These are phyloP conservation scores for Siniperca undulata DNA, from an alignment of 2,797 vertebrate species.

Conservation along the genomic window DNA sequence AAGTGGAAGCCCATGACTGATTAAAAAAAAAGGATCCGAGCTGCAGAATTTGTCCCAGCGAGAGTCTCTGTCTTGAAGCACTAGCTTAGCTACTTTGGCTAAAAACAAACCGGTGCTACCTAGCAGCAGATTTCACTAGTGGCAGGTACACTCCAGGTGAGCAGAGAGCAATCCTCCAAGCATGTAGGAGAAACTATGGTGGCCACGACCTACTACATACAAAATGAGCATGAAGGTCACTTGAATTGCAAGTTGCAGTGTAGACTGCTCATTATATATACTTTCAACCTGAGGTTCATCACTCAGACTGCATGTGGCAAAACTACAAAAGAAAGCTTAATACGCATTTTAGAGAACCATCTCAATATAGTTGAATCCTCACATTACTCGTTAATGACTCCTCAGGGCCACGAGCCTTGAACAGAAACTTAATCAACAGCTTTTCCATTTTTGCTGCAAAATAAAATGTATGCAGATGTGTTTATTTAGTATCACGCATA, in stretches of 20 bases:
- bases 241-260: constrained; percentile 18
- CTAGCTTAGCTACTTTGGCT: too few relatives aligned
- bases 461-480: constrained; percentile 40
- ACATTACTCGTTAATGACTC: constrained; percentile 55
- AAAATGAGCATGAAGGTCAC: constrained; percentile 52
- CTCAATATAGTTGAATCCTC: constrained; percentile 36
- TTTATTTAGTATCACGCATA: constrained; percentile 35
- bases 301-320: constrained; percentile 35
- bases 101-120: too few relatives aligned
- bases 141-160: too few relatives aligned
- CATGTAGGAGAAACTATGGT: too few relatives aligned
- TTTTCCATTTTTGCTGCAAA: constrained; percentile 28
- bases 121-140: too few relatives aligned
- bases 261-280: constrained; percentile 30
- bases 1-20: too few relatives aligned
- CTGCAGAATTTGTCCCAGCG: too few relatives aligned
- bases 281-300: constrained; percentile 47
- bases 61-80: too few relatives aligned
- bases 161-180: too few relatives aligned
- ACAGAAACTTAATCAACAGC: constrained; percentile 31
- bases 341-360: constrained; percentile 30
- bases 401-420: constrained; percentile 28
- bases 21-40: too few relatives aligned
- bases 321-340: constrained; percentile 43
- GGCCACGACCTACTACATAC: constrained; percentile 5